Conservation (phyloP, 2,888 invertebrate species). For the Drosophila antonietae region DNA sequence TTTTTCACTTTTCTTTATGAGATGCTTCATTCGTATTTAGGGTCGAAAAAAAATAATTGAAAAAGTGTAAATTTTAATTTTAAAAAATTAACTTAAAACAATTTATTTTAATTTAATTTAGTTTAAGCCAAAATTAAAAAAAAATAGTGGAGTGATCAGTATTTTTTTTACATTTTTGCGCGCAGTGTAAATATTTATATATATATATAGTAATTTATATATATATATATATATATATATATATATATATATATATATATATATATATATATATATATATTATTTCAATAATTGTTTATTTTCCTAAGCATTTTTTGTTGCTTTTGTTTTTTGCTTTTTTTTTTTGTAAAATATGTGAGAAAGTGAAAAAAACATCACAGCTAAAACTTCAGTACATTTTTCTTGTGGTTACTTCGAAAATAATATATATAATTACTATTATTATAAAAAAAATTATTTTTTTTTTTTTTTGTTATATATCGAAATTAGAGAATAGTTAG, state of each 20-base stretch:
- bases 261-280: too few species aligned
- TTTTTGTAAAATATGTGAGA: slow-evolving; percentile 72
- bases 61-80: not conserved
- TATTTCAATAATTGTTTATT: slow-evolving; percentile 9
- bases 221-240: too few species aligned
- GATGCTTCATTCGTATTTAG: slow-evolving; percentile 63
- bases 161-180: slow-evolving; percentile 5
- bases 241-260: not conserved
- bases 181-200: not conserved
- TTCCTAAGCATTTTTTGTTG: slow-evolving; percentile 11
- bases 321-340: slow-evolving; percentile 23
- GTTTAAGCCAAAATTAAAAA: not conserved
- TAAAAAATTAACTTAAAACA: slow-evolving; percentile 1
- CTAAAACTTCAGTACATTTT: slow-evolving; percentile 84
- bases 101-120: not conserved
- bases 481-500: slow-evolving; percentile 27
- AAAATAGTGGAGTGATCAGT: slow-evolving; percentile 44
- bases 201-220: too few species aligned
- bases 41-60: slow-evolving; percentile 1
- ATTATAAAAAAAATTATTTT: slow-evolving; percentile 7
- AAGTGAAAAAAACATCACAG: slow-evolving; percentile 84
- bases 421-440: slow-evolving; percentile 34
- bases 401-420: slow-evolving; percentile 60
- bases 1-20: slow-evolving; percentile 40
- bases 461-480: slow-evolving; percentile 21